These are phyloP conservation scores for Eupeodes luniger DNA, from an alignment of 2,888 invertebrate species.

Conservation along the genomic window DNA sequence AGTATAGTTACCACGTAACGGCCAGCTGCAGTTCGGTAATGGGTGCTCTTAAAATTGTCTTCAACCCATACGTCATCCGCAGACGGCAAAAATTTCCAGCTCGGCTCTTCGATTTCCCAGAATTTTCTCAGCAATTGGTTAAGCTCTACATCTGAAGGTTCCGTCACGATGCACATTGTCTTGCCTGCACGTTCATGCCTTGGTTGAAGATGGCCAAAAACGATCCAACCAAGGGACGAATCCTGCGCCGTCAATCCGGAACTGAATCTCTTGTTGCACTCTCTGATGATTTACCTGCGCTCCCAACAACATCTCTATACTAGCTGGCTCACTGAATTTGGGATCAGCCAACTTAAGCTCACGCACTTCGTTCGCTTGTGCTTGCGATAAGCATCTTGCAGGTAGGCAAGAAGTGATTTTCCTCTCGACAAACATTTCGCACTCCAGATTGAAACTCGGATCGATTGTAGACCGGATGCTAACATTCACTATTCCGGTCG, in stretches of 20 bases:
- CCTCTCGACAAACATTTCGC: too few relatives aligned
- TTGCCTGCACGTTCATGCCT: neutral
- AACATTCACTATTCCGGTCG: too few relatives aligned
- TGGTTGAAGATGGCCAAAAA: conserved; percentile 4
- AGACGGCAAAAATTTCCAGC: neutral
- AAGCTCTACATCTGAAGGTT: neutral
- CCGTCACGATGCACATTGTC: neutral
- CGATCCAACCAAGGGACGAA: neutral
- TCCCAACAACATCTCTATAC: conserved; percentile 13
- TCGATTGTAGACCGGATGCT: too few relatives aligned
- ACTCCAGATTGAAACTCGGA: too few relatives aligned
- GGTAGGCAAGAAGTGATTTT: too few relatives aligned
- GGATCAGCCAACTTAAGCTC: neutral
- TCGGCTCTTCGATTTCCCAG: conserved; percentile 24
- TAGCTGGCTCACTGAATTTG: neutral
- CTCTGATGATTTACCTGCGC: conserved; percentile 8
- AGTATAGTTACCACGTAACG: conserved; percentile 31
- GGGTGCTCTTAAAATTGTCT: conserved; percentile 22
- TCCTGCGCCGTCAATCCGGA: conserved; percentile 31
- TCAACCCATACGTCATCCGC: conserved; percentile 42
- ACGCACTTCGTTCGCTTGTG: neutral
- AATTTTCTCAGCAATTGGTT: conserved; percentile 15
- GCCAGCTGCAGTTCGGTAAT: conserved; percentile 15
- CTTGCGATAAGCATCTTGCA: neutral
- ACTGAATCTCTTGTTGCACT: conserved; percentile 3